phyloP scores from a whole-genome alignment of 2,888 invertebrate species.

The Itoplectis maculator region DNA sequence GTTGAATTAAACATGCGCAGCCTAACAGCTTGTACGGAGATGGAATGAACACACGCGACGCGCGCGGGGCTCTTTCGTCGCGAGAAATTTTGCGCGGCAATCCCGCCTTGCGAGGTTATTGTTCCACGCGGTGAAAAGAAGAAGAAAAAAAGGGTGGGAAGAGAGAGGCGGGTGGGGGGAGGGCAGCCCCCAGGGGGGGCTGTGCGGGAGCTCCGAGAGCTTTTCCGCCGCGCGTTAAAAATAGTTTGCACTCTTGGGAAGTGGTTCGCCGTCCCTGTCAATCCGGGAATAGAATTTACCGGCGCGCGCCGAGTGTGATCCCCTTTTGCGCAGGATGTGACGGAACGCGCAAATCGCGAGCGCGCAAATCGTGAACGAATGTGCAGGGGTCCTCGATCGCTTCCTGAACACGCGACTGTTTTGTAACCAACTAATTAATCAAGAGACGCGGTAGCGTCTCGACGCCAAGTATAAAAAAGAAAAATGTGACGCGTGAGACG shows the following conservation, averaged over 20 bases:
- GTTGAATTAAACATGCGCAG: conserved; percentile 28
- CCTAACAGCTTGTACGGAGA: conserved; percentile 11
- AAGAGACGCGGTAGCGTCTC: no score
- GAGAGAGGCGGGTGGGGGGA: conserved; percentile 2
- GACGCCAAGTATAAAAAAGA: no score
- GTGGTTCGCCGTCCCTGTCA: conserved; percentile 29
- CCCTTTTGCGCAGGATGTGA: background rate
- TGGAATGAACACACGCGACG: conserved; percentile 6
- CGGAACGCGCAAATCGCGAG: no score
- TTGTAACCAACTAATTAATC: no score
- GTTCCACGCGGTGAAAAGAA: conserved; percentile 39
- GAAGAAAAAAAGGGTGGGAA: no score
- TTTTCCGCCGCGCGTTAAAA: conserved; percentile 30
- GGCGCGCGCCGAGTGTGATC: background rate
- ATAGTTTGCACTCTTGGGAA: conserved; percentile 25
- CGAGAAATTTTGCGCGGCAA: conserved; percentile 25
- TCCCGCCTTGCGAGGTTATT: conserved; percentile 18
- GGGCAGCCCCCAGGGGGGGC: background rate
- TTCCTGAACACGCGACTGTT: no score
- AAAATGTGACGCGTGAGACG: no score
- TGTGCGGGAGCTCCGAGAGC: conserved; percentile 18
- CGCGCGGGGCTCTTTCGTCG: conserved; percentile 8
- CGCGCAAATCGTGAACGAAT: no score
- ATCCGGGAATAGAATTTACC: conserved; percentile 42
- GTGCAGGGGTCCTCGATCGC: no score